Evolutionary conservation across 1,140 invertebrate species (phyloP).

Genomic region (Acromyrmex echinatior): DNA sequence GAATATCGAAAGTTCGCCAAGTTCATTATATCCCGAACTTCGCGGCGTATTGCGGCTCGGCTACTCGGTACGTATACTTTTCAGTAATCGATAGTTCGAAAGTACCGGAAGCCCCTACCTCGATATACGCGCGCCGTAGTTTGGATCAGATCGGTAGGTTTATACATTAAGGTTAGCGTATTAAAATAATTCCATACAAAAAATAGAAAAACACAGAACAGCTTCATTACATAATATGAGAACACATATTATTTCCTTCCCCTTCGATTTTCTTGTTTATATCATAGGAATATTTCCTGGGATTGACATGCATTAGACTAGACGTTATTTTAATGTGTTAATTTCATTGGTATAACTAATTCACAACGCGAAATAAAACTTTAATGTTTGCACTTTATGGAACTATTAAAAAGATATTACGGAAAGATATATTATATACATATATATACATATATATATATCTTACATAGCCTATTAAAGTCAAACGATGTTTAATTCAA

Average conservation of each 20-base stretch:
- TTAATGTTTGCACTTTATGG: background rate
- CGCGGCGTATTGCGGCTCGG: slow-evolving; percentile 47
- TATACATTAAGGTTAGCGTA: background rate
- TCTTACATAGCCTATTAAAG: slow-evolving; percentile 10
- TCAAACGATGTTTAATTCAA: slow-evolving; percentile 43
- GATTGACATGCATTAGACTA: background rate
- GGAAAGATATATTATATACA: background rate
- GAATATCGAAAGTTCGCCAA: slow-evolving; percentile 63
- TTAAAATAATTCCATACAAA: background rate
- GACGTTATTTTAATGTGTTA: background rate
- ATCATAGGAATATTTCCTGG: background rate
- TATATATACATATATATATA: background rate
- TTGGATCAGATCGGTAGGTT: slow-evolving; percentile 20
- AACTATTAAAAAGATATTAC: background rate
- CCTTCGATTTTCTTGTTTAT: background rate
- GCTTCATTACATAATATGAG: background rate
- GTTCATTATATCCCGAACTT: slow-evolving; percentile 62
- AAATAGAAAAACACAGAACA: background rate
- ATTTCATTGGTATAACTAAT: background rate
- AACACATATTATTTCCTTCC: no score
- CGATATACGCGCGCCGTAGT: slow-evolving; percentile 37
- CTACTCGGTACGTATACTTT: slow-evolving; percentile 60
- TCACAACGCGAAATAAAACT: background rate
- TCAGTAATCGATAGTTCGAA: slow-evolving; percentile 63
- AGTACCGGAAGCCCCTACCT: slow-evolving; percentile 41